Evolutionary conservation across 1,140 invertebrate species (phyloP), one percentile per base, ranked within the genome.

Genomic region (Aphelinus atriplicis): DNA sequence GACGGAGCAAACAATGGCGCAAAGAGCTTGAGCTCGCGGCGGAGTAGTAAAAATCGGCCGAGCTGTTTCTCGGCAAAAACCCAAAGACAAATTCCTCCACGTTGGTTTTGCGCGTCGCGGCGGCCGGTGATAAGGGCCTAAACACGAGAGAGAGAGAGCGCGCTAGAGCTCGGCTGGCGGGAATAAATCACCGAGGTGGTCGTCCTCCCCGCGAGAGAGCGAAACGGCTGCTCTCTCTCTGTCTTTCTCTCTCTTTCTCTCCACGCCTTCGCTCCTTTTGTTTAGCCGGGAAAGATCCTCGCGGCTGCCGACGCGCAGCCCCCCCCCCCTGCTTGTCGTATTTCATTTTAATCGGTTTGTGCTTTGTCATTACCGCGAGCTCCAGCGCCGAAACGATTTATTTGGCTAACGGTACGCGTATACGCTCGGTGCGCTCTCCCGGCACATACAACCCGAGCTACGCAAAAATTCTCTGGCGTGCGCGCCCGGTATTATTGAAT

Each of bases 321-420:
- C 26, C 26, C 26, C 26, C 26, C 26, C 26, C 26, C 26, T 26
- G 26, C 26, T 26, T 51, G 70, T 47, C 53, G 62, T 72, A 72
- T 72, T 72, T 72, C 62, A 72, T 65, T 72, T 55, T 72, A 72
- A 72, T 72, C 62, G 71, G 46, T 65, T 58, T 64, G 62, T 47
- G 53, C 53, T 72, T 72, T 72, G 62, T 72, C 71, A 72, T 58
- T 72, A 65, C 10, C 62, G 53, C 53, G 45, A 53, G 66, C 45
- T 26, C 26, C 26, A 26, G 26, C 26, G 26, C 26, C 26, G 26
- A 7, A 61, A 61, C 60, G 42, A 45, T 61, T 61, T 61, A 43
- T 61, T 61, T 61, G 60, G 46, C 48, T 51, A 26, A 50, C 63
- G 50, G 63, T 50, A 65, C 47, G 46, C 7, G 6, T 48, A 3